Base-by-base conservation (phyloP, 1,140 invertebrate genomes). In the Drosophila quadrilineata region DNA sequence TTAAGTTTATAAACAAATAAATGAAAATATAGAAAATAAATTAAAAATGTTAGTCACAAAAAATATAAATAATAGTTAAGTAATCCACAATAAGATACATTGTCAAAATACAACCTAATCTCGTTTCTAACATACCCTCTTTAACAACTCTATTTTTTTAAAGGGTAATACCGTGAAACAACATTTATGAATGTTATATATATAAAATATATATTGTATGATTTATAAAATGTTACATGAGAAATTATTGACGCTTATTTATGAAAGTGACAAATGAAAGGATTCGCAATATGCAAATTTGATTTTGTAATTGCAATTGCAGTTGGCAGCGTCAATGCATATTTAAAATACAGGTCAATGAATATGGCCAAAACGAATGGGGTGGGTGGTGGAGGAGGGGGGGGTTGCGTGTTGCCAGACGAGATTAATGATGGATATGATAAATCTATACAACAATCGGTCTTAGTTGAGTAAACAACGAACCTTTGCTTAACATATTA, bases 201-300 rank as follows among this genome's bases (percentile, higher is more conserved):
- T 21, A 38, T 21, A 31, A 56, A 22, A 49, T 45, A 38, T 38
- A 8, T n/a, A n/a, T n/a, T n/a, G n/a, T n/a, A n/a, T n/a, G n/a
- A n/a, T n/a, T n/a, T n/a, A n/a, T 60, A 45, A 59, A 59, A 52
- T 60, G 31, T 66, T 46, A 60, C 63, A 66, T 66, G 63, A 60
- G 17, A 66, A 66, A 60, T 60, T 60, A 48, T 45, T 60, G 56
- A 21, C 46, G 63, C 56, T 66, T 66, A 66, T 66, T 66, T 60
- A 66, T 60, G 63, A 52, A 60, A 60, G 63, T 66, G 63, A 66
- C 56, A 66, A 66, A 66, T 66, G 64, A 67, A 67, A 67, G 50
- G 64, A 29, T 46, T 62, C 41, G 41, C 64, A 53, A n/a, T 62
- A 62, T 62, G 58, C 49, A 62, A 62, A 67, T 67, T 62, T 62